Evolutionary conservation across 2,113 vertebrate species (phyloP).

Genomic region (Athene noctua): DNA sequence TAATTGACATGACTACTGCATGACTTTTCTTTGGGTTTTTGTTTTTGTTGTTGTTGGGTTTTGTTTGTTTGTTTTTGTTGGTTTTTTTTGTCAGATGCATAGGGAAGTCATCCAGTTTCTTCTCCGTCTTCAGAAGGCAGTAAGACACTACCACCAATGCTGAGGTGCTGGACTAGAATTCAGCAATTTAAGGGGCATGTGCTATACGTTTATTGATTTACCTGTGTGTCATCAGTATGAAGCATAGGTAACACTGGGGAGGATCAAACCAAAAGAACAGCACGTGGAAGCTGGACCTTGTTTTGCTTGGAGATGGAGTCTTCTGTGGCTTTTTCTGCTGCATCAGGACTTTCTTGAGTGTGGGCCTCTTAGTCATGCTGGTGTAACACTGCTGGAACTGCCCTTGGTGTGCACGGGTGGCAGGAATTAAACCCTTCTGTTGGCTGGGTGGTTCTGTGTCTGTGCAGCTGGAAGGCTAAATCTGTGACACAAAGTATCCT

Average conservation of each 20-base stretch:
- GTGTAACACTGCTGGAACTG: neutral
- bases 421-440: neutral
- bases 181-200: neutral
- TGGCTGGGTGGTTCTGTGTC: neutral
- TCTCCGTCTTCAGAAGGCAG: neutral
- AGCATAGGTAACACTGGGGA: neutral
- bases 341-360: neutral
- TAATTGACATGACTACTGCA: neutral
- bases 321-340: neutral
- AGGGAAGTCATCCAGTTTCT: constrained; percentile 14
- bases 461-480: neutral
- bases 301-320: neutral
- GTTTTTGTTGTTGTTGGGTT: neutral
- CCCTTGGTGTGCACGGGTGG: neutral
- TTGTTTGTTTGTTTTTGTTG: neutral
- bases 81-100: neutral
- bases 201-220: constrained; percentile 4
- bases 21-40: neutral
- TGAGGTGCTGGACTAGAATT: constrained; percentile 19
- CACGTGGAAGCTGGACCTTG: neutral
- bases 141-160: neutral
- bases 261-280: neutral
- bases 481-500: neutral
- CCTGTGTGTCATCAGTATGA: neutral
- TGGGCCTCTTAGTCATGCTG: neutral